phyloP scores from a whole-genome alignment of 1,140 invertebrate genomes.

The Zaprionus tsacasi region DNA sequence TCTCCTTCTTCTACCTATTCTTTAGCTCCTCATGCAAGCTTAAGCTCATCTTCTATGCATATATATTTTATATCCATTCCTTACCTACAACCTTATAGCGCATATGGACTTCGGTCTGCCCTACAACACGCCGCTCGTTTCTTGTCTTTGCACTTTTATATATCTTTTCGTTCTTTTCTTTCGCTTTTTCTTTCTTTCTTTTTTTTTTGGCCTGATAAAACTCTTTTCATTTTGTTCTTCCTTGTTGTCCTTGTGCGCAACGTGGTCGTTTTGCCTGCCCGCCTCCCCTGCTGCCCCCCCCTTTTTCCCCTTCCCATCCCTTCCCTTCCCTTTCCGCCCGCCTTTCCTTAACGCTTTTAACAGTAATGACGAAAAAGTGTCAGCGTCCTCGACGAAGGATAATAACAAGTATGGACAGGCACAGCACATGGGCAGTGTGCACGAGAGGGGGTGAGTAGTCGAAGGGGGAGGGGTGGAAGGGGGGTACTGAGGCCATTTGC shows the following conservation, averaged over 20 bases:
- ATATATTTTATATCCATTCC: no score
- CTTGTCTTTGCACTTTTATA: constrained; percentile 20
- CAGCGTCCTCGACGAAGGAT: constrained; percentile 81
- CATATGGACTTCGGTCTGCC: not conserved
- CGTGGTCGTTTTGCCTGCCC: constrained; percentile 30
- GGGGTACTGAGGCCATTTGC: not conserved
- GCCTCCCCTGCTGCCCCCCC: not conserved
- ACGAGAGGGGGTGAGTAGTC: not conserved
- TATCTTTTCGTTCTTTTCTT: constrained; percentile 13
- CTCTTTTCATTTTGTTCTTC: constrained; percentile 77
- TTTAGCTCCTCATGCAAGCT: no score
- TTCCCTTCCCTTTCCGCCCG: constrained; percentile 14
- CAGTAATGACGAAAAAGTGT: constrained; percentile 83
- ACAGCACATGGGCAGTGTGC: constrained; percentile 33
- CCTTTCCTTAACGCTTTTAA: constrained; percentile 80
- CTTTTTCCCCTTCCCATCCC: constrained; percentile 3
- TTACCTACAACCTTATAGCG: not conserved
- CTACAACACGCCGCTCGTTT: constrained; percentile 2
- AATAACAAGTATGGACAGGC: constrained; percentile 82
- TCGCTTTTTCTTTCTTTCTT: constrained; percentile 5
- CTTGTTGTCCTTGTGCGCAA: constrained; percentile 42
- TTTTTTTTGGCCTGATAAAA: constrained; percentile 69
- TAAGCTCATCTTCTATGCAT: no score
- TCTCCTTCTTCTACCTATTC: no score
- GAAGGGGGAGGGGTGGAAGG: not conserved